Percentiles rank a stretch among this genome's conserved stretches.
Conservation (phyloP, 2,797 vertebrate genomes). For the Chloroceryle inda region DNA sequence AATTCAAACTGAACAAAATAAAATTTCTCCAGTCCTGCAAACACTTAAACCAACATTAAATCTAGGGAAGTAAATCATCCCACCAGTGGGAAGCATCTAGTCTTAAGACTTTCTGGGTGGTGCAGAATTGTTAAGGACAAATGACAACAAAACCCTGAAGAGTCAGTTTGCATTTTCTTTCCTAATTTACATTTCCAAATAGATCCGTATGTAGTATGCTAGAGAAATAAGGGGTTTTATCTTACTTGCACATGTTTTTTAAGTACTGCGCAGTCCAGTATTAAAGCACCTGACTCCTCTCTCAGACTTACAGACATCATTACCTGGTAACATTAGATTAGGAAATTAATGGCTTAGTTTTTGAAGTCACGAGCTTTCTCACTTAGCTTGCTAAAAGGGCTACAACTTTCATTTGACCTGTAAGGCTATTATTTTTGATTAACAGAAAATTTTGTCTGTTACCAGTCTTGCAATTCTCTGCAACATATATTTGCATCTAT, state of each 20-base stretch:
- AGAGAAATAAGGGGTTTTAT: background rate
- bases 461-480: background rate
- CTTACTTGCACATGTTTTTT: background rate
- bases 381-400: background rate
- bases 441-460: background rate
- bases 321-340: background rate
- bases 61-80: background rate
- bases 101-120: background rate
- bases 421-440: background rate
- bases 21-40: background rate
- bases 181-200: background rate
- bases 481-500: constrained; percentile 12
- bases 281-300: background rate
- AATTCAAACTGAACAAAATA: background rate
- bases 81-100: background rate
- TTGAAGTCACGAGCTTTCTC: background rate
- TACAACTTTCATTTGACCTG: background rate
- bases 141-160: background rate
- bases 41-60: background rate
- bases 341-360: background rate
- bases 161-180: background rate
- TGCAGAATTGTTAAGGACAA: background rate
- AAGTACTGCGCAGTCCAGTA: background rate
- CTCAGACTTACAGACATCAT: background rate
- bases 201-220: rapidly evolving